Evolutionary conservation across 2,113 vertebrate genomes (phyloP), one percentile per base, ranked within the genome.

Genomic region (Hydropotes inermis): DNA sequence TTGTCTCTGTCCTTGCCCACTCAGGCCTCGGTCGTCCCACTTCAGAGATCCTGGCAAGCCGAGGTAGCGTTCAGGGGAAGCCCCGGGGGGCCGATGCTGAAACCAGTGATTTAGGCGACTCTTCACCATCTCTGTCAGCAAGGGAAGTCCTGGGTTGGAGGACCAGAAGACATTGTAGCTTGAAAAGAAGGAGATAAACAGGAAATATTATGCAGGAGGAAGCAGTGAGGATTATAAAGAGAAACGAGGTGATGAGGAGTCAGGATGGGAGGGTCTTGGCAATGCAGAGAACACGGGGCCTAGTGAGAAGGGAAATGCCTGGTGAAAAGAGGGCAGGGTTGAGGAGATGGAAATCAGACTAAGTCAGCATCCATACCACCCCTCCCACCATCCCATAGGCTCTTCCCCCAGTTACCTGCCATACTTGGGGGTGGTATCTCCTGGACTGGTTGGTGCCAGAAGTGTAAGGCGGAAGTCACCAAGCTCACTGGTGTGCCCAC

Each of bases 151-250:
- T 0, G 99, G 99, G 85, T 99, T 99, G 12, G 94, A 94, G 0
- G 99, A 99, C 50, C 99, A 99, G 96, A 99, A 98, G 97, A 99
- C 98, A 97, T 99, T 99, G 97, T 99, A 99, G 97, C 99, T 99
- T 70, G 17, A 50, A 94, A 33, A 14, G 6, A 94, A 96, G 45
- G 97, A 78, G 15, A 92, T 50, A 95, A 97, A 98, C 5, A 82
- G 52, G n/a, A 87, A 86, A 58, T 81, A 61, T 85, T 91, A 96
- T 12, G 76, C 47, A 90, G 33, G 45, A 95, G 84, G 14, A 83
- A 55, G 15, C 17, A 2, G 27, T 58, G 23, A 50, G 30, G 28
- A 52, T 81, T 87, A 76, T 47, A 74, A 78, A 91, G 52, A 84
- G n/a, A 94, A 85, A 70, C 9, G 12, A 96, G 45, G 36, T 47